Base-by-base conservation (phyloP, 1,140 invertebrate genomes). In the Apis florea region DNA sequence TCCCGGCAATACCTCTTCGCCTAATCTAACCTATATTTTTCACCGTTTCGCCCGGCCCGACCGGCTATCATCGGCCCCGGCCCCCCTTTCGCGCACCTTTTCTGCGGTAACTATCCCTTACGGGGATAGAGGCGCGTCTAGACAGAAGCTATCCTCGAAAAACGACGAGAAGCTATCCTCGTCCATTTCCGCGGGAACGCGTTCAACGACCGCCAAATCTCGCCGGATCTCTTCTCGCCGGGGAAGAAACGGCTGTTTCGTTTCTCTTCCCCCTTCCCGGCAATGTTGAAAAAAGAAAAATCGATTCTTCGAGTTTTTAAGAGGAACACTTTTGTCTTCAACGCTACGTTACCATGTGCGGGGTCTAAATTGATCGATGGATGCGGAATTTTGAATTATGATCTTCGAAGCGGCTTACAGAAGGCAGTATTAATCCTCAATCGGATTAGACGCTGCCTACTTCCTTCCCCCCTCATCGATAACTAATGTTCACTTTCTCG, bases 11-110 rank as follows among this genome's bases (percentile, higher is more conserved):
- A 72, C 66, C 81, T 86, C 83, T 87, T 89, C 83, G 84, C 79
- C 83, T 88, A 90, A 89, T 89, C 87, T 89, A 89, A 83, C 87
- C 89, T 84, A 89, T 87, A 89, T 88, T 87, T 88, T 83, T 79
- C 83, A 68, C 61, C 61, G 70, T 76, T 85, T 84, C 79, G 67
- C 58, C 73, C 56, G 49, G 63, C 47, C 69, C n/a, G 19, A n/a
- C 74, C 73, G 63, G 40, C 84, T 84, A 81, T 84, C 78, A 73
- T 40, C 26, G 17, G n/a, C 24, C 47, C 31, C 31, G 4, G 5
- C 31, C 31, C 31, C 31, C 2, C 31, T 40, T 47, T 78, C 31
- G 66, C 26, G 21, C 64, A 24, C 58, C 63, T 79, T 47, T 31
- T 58, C 51, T 66, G 26, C 54, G 40, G 66, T 61, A 54, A 61